These are phyloP conservation scores for Oncorhynchus keta DNA, from an alignment of 2,113 vertebrate genomes.

Conservation along the genomic window DNA sequence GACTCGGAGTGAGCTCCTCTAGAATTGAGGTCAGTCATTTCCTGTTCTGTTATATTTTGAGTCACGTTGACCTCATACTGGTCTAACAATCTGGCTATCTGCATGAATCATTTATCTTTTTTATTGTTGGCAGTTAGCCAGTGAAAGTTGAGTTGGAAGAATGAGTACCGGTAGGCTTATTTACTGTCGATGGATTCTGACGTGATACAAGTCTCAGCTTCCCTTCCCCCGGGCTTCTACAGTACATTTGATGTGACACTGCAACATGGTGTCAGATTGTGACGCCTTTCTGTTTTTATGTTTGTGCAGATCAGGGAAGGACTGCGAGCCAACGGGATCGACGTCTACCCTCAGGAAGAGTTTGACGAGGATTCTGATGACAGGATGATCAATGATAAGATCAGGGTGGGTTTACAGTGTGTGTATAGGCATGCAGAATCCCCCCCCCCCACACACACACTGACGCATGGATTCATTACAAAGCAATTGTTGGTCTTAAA, in stretches of 20 bases:
- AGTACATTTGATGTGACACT: too few relatives aligned
- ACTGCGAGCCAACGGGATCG: slow-evolving; percentile 89
- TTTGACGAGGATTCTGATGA: slow-evolving; percentile 96
- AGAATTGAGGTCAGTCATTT: background rate
- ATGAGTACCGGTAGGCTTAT: too few relatives aligned
- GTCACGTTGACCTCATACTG: too few relatives aligned
- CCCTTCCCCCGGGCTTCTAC: too few relatives aligned
- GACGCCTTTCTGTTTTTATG: background rate
- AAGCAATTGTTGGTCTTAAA: slow-evolving; percentile 5
- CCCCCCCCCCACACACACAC: background rate
- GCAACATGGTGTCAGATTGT: too few relatives aligned
- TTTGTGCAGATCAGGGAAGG: slow-evolving; percentile 86
- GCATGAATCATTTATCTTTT: too few relatives aligned
- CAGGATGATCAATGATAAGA: slow-evolving; percentile 91
- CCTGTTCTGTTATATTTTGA: too few relatives aligned
- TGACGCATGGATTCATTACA: background rate
- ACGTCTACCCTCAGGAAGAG: slow-evolving; percentile 95
- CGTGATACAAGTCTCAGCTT: too few relatives aligned
- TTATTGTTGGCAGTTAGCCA: too few relatives aligned
- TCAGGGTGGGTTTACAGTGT: slow-evolving; percentile 78
- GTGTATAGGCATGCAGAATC: too few relatives aligned
- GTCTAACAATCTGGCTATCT: too few relatives aligned
- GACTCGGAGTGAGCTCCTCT: background rate
- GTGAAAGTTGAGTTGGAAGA: background rate
- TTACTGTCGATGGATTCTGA: too few relatives aligned